These are phyloP conservation scores for Priocnemis perturbator DNA, from an alignment of 2,888 invertebrate species.

Conservation along the genomic window DNA sequence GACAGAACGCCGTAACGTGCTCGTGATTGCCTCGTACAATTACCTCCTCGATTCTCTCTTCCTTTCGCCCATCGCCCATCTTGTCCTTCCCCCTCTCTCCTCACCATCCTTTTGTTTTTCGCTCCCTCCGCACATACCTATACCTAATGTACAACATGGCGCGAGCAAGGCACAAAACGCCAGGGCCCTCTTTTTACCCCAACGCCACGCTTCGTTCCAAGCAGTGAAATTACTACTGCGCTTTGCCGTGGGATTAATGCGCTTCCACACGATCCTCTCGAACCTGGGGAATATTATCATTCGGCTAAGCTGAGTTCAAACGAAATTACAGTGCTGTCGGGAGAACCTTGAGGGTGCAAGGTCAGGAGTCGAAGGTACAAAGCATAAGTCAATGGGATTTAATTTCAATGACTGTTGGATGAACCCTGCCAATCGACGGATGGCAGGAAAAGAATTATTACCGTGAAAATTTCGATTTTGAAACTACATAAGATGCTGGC, in stretches of 20 bases:
- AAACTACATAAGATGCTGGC: too few species aligned
- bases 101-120: conserved; percentile 26
- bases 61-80: conserved; percentile 15
- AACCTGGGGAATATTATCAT: too few species aligned
- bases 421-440: too few species aligned
- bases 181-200: conserved; percentile 42
- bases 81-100: background rate
- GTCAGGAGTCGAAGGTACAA: background rate
- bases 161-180: conserved; percentile 44
- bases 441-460: too few species aligned
- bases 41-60: conserved; percentile 50
- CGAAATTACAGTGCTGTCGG: too few species aligned
- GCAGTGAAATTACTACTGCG: conserved; percentile 6
- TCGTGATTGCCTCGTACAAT: conserved; percentile 66
- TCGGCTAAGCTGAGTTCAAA: too few species aligned
- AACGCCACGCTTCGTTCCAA: too few species aligned
- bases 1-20: conserved; percentile 53
- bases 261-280: background rate
- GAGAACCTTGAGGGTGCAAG: background rate
- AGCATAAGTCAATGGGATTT: background rate
- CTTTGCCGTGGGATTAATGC: conserved; percentile 15
- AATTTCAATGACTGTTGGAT: too few species aligned
- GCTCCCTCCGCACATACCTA: too few species aligned
- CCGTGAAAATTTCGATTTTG: background rate
- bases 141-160: too few species aligned